Evolutionary conservation across 2,113 vertebrate species (phyloP), one percentile per base, ranked within the genome.

Genomic region (Plectropomus leopardus): DNA sequence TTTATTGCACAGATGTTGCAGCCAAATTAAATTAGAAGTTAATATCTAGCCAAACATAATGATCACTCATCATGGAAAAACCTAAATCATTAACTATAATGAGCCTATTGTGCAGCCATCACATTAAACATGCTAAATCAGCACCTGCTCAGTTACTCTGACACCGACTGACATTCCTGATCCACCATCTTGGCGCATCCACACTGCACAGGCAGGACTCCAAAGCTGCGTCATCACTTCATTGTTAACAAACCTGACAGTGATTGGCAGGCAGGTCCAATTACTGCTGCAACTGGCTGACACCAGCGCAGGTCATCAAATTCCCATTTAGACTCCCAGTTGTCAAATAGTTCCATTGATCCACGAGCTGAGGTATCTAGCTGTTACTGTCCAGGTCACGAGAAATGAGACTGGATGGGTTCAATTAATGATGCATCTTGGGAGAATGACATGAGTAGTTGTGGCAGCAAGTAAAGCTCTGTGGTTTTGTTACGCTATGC

Each of bases 251-350:
- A 40, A 78, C 24, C 44, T 2, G 79, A 88, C 88, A 78, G 79
- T 90, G 92, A 91, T 78, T 89, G 93, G 67, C 93, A 92, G 81
- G 66, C 19, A n/a, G 63, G 58, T 78, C 86, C 88, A 92, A 89
- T 93, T 92, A 90, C 72, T 70, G 70, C 78, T 26, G 59, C 83
- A 65, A 54, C 83, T n/a, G 70, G 68, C 87, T 86, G 87, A 88
- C 86, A 85, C 66, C 68, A 54, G 76, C 47, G 23, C 73, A 36
- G 67, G 86, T 84, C 87, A 70, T 80, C 72, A 74, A 66, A 78
- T 83, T 86, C 63, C 79, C 78, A 71, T 85, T 88, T 86, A 67
- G 72, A 78, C 79, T 60, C 67, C 55, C 71, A 82, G 75, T 72
- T 88, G 88, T 91, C 79, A 86, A 74, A 88, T 66, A 83, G 67